phyloP scores from a whole-genome alignment of 37 sponge, comb jelly and placozoan species.

The Beroe forskalii region DNA sequence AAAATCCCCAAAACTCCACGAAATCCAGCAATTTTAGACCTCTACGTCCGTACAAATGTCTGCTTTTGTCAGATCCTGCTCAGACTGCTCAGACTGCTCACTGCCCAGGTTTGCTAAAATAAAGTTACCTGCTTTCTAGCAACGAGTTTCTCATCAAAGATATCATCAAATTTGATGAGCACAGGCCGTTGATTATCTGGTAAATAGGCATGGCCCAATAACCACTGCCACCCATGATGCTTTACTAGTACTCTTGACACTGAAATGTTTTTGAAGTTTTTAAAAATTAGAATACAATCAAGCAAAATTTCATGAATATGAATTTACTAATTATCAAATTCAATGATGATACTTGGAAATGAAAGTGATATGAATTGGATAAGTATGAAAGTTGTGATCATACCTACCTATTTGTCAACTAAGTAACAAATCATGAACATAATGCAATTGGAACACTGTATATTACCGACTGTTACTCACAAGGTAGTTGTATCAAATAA shows the following conservation, averaged over 20 bases:
- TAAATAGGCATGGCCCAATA: background rate
- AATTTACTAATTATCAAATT: background rate
- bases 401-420: background rate
- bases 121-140: background rate
- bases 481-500: background rate
- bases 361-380: no score
- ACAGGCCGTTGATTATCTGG: background rate
- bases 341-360: no score
- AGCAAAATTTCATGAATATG: background rate
- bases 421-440: no score
- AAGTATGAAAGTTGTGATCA: no score
- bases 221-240: constrained; percentile 60
- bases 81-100: no score
- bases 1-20: no score
- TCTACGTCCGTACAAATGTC: no score
- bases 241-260: background rate
- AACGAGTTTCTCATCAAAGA: background rate
- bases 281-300: background rate
- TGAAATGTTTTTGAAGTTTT: background rate
- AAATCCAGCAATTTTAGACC: no score
- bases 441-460: no score
- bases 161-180: constrained; percentile 22
- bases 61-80: no score
- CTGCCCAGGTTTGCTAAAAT: background rate
- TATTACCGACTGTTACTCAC: no score